Conservation (phyloP, 2,113 vertebrate genomes). For the Oncorhynchus keta region DNA sequence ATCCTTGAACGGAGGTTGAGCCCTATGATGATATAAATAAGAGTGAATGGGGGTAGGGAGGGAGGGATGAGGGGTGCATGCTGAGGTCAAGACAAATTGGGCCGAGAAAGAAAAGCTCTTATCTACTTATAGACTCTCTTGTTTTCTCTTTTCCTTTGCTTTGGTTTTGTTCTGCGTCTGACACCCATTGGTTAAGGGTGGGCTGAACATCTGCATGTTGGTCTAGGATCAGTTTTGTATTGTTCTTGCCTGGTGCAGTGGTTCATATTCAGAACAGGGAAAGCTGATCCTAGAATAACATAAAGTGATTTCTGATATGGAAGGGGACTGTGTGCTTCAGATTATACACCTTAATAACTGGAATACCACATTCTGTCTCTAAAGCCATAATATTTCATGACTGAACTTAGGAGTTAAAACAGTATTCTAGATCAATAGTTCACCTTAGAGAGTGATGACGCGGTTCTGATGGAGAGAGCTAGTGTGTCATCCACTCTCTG, state of each 20-base stretch:
- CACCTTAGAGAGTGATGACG: background rate
- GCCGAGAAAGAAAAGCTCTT: conserved; percentile 18
- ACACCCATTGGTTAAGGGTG: background rate
- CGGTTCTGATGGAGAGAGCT: background rate
- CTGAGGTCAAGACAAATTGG: conserved; percentile 58
- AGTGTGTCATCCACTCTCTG: background rate
- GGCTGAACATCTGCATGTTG: background rate
- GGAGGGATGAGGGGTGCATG: conserved; percentile 28
- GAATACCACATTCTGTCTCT: background rate
- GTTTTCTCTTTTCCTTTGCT: background rate
- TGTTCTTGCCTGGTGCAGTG: background rate
- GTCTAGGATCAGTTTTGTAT: background rate
- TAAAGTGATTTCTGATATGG: too few species aligned
- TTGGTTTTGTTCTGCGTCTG: background rate
- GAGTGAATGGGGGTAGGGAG: conserved; percentile 12
- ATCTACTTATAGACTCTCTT: background rate
- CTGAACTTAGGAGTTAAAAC: background rate
- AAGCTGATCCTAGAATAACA: too few species aligned
- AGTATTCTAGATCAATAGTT: background rate
- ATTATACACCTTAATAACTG: too few species aligned
- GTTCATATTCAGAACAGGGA: too few species aligned
- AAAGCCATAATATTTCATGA: background rate
- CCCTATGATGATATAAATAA: conserved; percentile 62
- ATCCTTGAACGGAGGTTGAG: conserved; percentile 62
- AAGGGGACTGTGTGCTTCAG: too few species aligned